Conservation (phyloP, 2,113 vertebrate species). For the Alosa alosa region DNA sequence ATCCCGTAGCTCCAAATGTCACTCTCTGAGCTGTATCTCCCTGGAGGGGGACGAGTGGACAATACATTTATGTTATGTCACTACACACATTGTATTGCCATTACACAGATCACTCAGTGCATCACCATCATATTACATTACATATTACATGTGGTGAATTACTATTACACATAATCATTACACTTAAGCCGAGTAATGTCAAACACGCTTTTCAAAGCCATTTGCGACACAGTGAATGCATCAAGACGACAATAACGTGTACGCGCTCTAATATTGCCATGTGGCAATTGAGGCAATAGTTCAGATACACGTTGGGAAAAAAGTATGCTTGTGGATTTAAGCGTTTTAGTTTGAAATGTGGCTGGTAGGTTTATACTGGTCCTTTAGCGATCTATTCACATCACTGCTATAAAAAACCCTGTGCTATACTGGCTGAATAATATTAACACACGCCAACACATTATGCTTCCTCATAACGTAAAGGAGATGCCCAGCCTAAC, state of each 20-base stretch:
- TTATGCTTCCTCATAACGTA: neutral
- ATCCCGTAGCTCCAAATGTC: slow-evolving; percentile 98
- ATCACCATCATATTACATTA: neutral
- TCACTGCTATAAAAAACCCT: neutral
- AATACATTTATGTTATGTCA: neutral
- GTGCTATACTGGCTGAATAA: neutral
- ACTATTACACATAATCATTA: neutral
- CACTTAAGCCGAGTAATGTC: neutral
- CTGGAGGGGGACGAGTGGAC: slow-evolving; percentile 58
- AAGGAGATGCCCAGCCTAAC: neutral
- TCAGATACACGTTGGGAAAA: neutral
- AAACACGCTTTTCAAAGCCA: neutral
- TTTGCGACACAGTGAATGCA: neutral
- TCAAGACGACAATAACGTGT: too few species aligned
- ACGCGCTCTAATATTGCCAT: too few species aligned
- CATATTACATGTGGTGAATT: neutral
- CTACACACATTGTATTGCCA: neutral
- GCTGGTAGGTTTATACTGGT: neutral
- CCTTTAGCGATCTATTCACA: neutral
- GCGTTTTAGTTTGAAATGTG: neutral
- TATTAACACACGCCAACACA: neutral
- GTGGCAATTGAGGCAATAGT: neutral
- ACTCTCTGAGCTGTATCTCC: slow-evolving; percentile 95
- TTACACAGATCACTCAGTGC: neutral
- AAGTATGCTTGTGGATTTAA: neutral